phyloP scores from a whole-genome alignment of 2,888 invertebrate species.

The Melanostoma mellinum region DNA sequence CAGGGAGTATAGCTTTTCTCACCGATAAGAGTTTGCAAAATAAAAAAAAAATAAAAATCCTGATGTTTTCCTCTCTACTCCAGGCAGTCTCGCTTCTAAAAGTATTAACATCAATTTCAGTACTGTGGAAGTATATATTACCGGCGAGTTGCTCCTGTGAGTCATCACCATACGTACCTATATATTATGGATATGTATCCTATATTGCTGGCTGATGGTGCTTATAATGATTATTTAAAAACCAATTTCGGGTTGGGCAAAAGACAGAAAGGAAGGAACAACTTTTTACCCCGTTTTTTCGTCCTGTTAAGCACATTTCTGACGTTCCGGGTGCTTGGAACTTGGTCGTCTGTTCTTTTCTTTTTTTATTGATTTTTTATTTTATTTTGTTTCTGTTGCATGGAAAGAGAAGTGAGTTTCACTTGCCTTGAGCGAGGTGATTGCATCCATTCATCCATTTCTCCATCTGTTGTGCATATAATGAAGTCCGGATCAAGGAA shows the following conservation, averaged over 20 bases:
- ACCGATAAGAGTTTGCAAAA: conserved; percentile 33
- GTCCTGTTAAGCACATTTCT: conserved; percentile 8
- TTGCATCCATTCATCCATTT: conserved; percentile 5
- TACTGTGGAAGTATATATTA: conserved; percentile 34
- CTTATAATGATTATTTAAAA: conserved; percentile 51
- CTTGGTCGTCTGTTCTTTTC: not conserved
- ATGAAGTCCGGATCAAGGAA: conserved; percentile 28
- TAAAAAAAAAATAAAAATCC: conserved; percentile 13
- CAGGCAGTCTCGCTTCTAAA: conserved; percentile 3
- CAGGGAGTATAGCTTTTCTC: conserved; percentile 4
- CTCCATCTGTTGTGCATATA: conserved; percentile 32
- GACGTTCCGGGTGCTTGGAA: not conserved
- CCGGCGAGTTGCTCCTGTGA: conserved; percentile 15
- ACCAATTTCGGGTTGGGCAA: conserved; percentile 27
- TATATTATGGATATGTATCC: not conserved
- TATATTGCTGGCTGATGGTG: conserved; percentile 23
- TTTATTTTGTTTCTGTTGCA: not conserved
- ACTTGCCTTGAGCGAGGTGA: not conserved
- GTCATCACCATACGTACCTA: conserved; percentile 1
- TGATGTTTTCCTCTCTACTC: conserved; percentile 4
- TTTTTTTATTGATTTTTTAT: too few species aligned
- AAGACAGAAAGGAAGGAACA: not conserved
- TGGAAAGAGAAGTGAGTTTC: not conserved
- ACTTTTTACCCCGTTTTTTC: conserved; percentile 23
- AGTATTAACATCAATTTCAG: conserved; percentile 46